A percentile compares a stretch with the other conserved stretches of the same genome.
These are phyloP conservation scores for Anguilla rostrata DNA, from an alignment of 2,113 vertebrate genomes.

Conservation along the genomic window DNA sequence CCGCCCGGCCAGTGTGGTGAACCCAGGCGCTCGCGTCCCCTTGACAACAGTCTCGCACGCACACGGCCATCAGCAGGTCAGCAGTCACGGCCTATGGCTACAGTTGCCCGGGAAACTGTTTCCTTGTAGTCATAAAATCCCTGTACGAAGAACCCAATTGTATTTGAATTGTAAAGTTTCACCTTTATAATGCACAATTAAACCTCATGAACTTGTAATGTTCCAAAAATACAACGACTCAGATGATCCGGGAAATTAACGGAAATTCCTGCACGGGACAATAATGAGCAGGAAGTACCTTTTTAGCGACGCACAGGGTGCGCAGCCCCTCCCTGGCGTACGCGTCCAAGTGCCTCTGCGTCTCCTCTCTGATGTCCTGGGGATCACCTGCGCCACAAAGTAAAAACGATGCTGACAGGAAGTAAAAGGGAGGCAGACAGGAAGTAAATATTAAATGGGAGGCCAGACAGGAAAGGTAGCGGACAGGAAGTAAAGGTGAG, in stretches of 20 bases:
- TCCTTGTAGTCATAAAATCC: no score
- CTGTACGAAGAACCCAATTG: no score
- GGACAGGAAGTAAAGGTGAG: background rate
- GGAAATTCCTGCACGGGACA: background rate
- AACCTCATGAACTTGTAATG: no score
- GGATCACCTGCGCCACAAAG: background rate
- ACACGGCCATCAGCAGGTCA: no score
- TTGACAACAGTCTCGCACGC: no score
- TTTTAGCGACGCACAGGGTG: constrained; percentile 90
- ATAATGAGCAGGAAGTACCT: constrained; percentile 64
- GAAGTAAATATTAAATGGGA: background rate
- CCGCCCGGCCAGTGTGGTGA: background rate
- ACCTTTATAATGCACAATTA: no score
- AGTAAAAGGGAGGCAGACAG: background rate
- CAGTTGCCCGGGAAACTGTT: no score
- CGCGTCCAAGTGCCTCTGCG: constrained; percentile 82
- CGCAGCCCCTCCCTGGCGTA: constrained; percentile 88
- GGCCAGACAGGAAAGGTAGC: background rate
- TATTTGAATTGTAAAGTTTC: no score
- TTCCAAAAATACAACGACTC: no score
- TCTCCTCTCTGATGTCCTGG: constrained; percentile 67
- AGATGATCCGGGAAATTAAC: no score
- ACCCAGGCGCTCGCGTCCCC: no score
- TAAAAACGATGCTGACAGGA: background rate
- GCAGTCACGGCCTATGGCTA: no score